phyloP scores from a whole-genome alignment of 64 coral and sea anemone genomes.

The Porites australiensis region DNA sequence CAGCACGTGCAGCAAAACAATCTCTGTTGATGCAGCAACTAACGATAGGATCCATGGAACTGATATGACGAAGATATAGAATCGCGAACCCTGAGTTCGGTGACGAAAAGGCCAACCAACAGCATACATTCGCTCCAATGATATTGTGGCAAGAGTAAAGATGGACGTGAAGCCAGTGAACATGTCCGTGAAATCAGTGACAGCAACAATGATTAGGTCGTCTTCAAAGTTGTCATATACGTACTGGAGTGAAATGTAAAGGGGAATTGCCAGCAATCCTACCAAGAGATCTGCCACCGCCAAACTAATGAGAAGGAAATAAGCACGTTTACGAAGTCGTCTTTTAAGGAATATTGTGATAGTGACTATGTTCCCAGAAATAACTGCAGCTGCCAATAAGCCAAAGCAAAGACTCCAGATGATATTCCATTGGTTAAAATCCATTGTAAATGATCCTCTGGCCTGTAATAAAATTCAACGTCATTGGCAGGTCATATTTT shows the following conservation, averaged over 20 bases:
- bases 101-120: constrained; percentile 20
- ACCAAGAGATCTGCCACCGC: not conserved
- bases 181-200: no score
- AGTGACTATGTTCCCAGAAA: not conserved
- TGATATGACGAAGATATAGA: not conserved
- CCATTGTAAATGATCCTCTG: not conserved
- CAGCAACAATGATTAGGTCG: no score
- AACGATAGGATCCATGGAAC: not conserved
- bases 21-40: no score
- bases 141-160: not conserved
- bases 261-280: not conserved
- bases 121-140: constrained; percentile 16
- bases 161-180: not conserved
- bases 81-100: not conserved
- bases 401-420: not conserved
- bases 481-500: no score
- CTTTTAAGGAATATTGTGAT: not conserved
- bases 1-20: no score
- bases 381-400: not conserved
- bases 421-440: not conserved
- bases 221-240: no score
- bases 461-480: no score
- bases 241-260: not conserved
- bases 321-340: not conserved
- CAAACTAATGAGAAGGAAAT: not conserved